A percentile compares a stretch with the other conserved stretches of the same genome.
phyloP scores from a whole-genome alignment of 2,797 vertebrate species.

The Pelochelys cantorii region DNA sequence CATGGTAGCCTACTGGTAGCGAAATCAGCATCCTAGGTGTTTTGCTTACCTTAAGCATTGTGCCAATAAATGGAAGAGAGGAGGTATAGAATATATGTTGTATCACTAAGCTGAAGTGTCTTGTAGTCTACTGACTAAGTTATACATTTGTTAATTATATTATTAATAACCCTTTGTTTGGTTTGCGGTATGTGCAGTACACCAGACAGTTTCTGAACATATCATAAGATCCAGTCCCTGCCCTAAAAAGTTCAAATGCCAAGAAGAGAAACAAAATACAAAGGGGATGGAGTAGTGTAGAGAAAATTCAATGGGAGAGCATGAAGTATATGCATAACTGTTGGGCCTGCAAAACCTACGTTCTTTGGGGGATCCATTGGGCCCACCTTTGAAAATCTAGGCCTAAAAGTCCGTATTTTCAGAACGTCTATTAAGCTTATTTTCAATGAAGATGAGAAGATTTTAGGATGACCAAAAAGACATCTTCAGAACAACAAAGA shows the following conservation, averaged over 20 bases:
- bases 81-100: neutral
- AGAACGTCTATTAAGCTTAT: conserved; percentile 30
- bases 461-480: conserved; percentile 62
- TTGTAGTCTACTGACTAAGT: neutral
- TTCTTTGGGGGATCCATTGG: neutral
- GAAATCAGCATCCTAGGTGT: neutral
- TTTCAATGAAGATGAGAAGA: conserved; percentile 55
- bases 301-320: neutral
- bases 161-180: neutral
- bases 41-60: neutral
- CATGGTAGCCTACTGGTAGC: neutral
- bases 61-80: neutral
- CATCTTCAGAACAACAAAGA: conserved; percentile 60
- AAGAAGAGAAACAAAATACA: neutral
- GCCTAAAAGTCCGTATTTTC: conserved; percentile 2
- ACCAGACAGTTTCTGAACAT: neutral
- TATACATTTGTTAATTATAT: neutral
- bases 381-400: neutral
- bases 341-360: neutral
- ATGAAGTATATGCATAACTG: neutral
- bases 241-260: neutral
- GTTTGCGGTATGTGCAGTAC: neutral
- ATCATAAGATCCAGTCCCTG: neutral
- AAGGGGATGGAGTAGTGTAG: neutral
- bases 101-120: neutral